Percentiles rank a stretch among this genome's conserved stretches.
Evolutionary conservation across 2,113 vertebrate genomes (phyloP).

Genomic region (Lophochroa leadbeateri): DNA sequence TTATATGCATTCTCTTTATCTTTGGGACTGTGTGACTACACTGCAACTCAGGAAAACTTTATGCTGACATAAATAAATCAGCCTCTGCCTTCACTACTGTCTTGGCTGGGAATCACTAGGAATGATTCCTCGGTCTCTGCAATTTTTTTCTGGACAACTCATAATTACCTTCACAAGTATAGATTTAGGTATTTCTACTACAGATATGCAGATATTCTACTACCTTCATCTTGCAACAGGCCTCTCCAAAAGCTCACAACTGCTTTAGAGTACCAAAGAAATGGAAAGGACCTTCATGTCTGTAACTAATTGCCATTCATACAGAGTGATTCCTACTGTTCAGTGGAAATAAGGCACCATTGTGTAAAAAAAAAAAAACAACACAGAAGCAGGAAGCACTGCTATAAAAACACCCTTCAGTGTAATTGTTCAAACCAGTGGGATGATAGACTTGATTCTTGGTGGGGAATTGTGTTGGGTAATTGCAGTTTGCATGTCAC

Average conservation of each 20-base stretch:
- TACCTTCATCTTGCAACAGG: not conserved
- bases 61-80: not conserved
- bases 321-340: not conserved
- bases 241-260: not conserved
- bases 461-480: not conserved
- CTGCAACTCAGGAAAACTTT: not conserved
- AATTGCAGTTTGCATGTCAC: not conserved
- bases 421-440: not conserved
- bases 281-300: not conserved
- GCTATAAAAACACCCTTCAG: not conserved
- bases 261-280: not conserved
- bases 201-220: fast-evolving
- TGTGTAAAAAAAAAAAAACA: fast-evolving
- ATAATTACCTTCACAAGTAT: not conserved
- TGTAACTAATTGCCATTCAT: not conserved
- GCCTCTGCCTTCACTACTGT: not conserved
- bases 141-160: not conserved
- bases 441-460: not conserved
- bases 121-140: fast-evolving
- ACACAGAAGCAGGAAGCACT: not conserved
- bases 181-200: not conserved
- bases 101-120: not conserved
- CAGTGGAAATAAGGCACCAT: not conserved
- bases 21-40: not conserved
- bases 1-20: not conserved